Evolutionary conservation across 2,888 invertebrate species (phyloP).

Genomic region (Agriotes lineatus): DNA sequence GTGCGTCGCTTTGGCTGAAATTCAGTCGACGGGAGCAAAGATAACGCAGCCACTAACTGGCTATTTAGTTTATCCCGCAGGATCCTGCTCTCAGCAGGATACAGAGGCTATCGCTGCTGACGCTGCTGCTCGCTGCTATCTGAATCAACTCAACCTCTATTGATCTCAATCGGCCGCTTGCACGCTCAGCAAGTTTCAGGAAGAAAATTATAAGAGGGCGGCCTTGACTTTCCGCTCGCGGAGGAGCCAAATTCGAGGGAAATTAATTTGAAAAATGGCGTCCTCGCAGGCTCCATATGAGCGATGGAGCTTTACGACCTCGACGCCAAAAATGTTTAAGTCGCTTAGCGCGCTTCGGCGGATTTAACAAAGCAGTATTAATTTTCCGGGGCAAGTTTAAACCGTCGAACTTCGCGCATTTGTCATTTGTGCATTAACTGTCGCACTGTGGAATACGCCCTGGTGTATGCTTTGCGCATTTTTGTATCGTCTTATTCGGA

Average conservation of each 20-base stretch:
- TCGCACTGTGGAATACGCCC: constrained; percentile 32
- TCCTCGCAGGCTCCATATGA: constrained; percentile 14
- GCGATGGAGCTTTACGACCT: constrained; percentile 12
- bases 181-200: constrained; percentile 38
- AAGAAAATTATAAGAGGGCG: constrained; percentile 33
- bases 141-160: constrained; percentile 46
- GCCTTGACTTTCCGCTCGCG: constrained; percentile 29
- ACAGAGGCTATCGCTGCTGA: constrained; percentile 44
- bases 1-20: constrained; percentile 1
- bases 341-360: constrained; percentile 20
- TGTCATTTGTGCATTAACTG: constrained; percentile 43
- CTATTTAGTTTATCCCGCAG: constrained; percentile 43
- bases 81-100: constrained; percentile 43
- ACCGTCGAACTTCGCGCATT: constrained; percentile 44
- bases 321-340: constrained; percentile 16
- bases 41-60: constrained; percentile 44
- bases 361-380: constrained; percentile 46
- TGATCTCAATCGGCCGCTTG: constrained; percentile 43
- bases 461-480: constrained; percentile 41
- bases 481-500: constrained; percentile 43
- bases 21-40: constrained; percentile 28
- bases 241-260: constrained; percentile 7
- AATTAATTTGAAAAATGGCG: constrained; percentile 32
- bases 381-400: constrained; percentile 39
- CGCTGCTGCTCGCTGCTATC: constrained; percentile 38